Base-by-base conservation (phyloP, 2,113 vertebrate genomes). In the Calonectris borealis region DNA sequence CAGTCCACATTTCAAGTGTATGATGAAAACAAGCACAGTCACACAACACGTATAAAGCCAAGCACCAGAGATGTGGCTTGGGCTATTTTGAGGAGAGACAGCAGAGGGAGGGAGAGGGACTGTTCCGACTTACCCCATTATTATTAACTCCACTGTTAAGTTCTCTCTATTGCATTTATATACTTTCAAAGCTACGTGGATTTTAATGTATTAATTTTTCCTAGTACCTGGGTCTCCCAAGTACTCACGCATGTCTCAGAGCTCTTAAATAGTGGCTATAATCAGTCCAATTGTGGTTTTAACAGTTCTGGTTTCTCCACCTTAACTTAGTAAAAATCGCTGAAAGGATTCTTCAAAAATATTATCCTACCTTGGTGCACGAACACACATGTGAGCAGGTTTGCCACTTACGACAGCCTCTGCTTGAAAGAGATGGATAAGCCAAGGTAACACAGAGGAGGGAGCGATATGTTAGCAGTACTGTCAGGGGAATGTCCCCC, bases 381-480 rank as follows among this genome's bases (percentile, higher is more conserved):
- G 68, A 66, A 12, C 60, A 60, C 6, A 57, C 0, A 2, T n/a
- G 10, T 83, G 82, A 89, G 42, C 15, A 84, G 15, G 31, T 85
- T 93, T 80, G 61, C 10, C 15, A 24, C 5, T 16, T 49, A 57
- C 0, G 4, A 60, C 21, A 93, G 34, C 26, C 25, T 73, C 66
- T 92, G 24, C 54, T 85, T 93, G 82, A 89, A 79, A 68, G 22
- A 46, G 87, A 62, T 61, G 32, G 27, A 55, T 60, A 72, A 65
- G 31, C 32, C 64, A 78, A 29, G n/a, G 69, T 40, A 70, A 11
- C 34, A 19, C 22, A 52, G 72, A 64, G 31, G 7, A 93, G 34
- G n/a, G 34, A 87, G 55, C 0, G 0, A 57, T 38, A 11, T 49
- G 26, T 36, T 90, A 71, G 4, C 40, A 66, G 21, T 5, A 10